These are phyloP conservation scores for Nicator chloris DNA, from an alignment of 2,113 vertebrate species.

Conservation along the genomic window DNA sequence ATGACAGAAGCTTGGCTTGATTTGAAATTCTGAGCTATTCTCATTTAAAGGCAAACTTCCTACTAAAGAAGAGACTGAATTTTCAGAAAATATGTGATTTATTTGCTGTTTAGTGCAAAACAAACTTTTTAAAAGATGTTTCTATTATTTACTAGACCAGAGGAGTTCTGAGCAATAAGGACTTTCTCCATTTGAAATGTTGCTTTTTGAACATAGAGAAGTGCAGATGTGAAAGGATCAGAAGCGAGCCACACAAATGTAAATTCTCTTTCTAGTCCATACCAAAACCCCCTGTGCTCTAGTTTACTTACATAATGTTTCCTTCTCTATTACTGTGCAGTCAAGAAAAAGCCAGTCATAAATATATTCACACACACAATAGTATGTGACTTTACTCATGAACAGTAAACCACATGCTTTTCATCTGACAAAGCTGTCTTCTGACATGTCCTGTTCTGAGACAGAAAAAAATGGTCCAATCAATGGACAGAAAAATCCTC, in stretches of 20 bases:
- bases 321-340: background rate
- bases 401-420: background rate
- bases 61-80: background rate
- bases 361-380: background rate
- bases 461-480: background rate
- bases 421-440: background rate
- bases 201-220: background rate
- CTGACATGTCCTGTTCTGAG: background rate
- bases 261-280: background rate
- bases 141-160: background rate
- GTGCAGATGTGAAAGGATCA: background rate
- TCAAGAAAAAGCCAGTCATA: background rate
- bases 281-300: background rate
- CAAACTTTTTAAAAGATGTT: accelerated
- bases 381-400: background rate
- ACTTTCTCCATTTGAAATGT: background rate
- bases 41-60: background rate
- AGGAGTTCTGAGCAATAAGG: background rate
- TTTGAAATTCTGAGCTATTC: background rate
- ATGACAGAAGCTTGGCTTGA: background rate
- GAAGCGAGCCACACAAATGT: background rate
- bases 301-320: background rate
- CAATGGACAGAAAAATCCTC: background rate
- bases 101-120: background rate
- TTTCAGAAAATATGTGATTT: background rate